These are phyloP conservation scores for Epistrophella euchroma DNA, from an alignment of 2,888 invertebrate species.

Conservation along the genomic window DNA sequence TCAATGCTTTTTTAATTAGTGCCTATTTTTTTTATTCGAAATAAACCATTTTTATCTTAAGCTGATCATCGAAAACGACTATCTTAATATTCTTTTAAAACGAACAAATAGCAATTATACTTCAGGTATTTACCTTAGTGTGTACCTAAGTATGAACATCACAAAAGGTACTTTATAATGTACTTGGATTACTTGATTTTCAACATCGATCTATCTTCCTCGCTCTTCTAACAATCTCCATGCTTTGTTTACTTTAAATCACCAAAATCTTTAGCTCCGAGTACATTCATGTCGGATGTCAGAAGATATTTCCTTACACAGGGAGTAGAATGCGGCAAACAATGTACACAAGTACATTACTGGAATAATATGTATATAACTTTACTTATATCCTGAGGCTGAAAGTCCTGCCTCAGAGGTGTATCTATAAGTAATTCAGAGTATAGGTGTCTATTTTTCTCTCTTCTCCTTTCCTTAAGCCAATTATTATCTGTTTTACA, in stretches of 20 bases:
- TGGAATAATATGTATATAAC: slow-evolving; percentile 1
- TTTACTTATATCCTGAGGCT: background rate
- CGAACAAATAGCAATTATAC: slow-evolving; percentile 18
- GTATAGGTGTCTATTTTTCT: slow-evolving; percentile 53
- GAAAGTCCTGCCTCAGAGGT: slow-evolving; percentile 19
- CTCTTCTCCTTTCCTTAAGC: slow-evolving; percentile 29
- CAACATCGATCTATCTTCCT: slow-evolving; percentile 24
- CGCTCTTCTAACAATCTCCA: background rate
- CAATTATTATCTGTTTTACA: slow-evolving; percentile 69
- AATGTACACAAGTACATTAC: slow-evolving; percentile 10
- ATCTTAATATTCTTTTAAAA: background rate
- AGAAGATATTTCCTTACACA: slow-evolving; percentile 25
- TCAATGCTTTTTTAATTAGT: too few species aligned
- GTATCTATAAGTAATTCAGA: slow-evolving; percentile 33
- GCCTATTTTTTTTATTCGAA: background rate
- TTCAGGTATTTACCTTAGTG: background rate
- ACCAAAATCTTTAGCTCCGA: slow-evolving; percentile 6
- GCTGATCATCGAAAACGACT: background rate
- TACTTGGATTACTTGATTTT: slow-evolving; percentile 21
- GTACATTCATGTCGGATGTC: slow-evolving; percentile 21
- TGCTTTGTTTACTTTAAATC: slow-evolving; percentile 25
- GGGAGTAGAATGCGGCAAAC: slow-evolving; percentile 31
- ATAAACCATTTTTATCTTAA: background rate
- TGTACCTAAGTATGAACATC: background rate
- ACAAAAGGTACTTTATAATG: background rate